Conservation (phyloP, 2,797 vertebrate species). For the Melanogrammus aeglefinus region DNA sequence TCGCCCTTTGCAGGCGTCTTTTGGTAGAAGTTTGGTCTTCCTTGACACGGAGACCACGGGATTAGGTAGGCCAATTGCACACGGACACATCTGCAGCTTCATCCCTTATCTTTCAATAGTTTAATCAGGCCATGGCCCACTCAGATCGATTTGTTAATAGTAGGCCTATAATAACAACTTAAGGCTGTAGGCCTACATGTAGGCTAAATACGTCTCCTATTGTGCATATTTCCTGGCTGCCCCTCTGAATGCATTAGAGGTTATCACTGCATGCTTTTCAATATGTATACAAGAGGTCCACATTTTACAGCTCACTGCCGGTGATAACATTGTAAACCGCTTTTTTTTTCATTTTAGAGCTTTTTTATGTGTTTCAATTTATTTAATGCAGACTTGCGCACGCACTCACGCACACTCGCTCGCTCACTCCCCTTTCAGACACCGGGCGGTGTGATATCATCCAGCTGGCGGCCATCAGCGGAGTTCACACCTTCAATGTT, state of each 20-base stretch:
- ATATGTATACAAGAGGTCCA: not conserved
- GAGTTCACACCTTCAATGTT: conserved; percentile 43
- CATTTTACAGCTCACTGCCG: too few species aligned
- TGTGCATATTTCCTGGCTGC: not conserved
- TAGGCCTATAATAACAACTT: too few species aligned
- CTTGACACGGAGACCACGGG: conserved; percentile 10
- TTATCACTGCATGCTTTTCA: not conserved
- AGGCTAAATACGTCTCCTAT: too few species aligned
- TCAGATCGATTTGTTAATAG: too few species aligned
- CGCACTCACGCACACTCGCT: too few species aligned
- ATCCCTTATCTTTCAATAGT: too few species aligned
- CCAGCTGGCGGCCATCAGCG: conserved; percentile 67
- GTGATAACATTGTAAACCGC: not conserved
- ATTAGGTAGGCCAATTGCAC: not conserved
- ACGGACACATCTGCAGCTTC: too few species aligned
- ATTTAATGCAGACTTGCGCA: too few species aligned
- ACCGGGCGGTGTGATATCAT: conserved; percentile 61
- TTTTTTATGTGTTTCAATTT: too few species aligned
- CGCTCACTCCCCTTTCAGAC: conserved; percentile 32
- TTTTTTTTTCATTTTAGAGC: conserved; percentile 1
- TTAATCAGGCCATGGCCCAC: too few species aligned
- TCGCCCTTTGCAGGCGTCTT: conserved; percentile 38
- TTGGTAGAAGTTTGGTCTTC: not conserved
- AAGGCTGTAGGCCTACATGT: too few species aligned
- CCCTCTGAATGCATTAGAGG: not conserved